Evolutionary conservation across 2,888 invertebrate genomes (phyloP).

Genomic region (Cephus nigrinus): DNA sequence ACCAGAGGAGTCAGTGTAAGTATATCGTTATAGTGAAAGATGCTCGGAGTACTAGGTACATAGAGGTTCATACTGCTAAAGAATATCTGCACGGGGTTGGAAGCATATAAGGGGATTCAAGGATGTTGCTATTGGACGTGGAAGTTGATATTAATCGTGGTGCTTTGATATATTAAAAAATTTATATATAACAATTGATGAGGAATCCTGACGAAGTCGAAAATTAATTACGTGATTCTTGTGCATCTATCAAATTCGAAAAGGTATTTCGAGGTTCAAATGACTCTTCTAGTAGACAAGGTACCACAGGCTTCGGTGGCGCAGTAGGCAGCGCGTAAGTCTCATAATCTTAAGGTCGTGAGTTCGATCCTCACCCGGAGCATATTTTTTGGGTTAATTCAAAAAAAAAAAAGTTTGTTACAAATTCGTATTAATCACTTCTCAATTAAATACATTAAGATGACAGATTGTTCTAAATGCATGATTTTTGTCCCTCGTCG

Average conservation of each 20-base stretch:
- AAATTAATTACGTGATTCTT: not conserved
- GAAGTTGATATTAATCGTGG: conserved; percentile 9
- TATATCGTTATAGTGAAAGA: not conserved
- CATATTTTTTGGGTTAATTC: conserved; percentile 63
- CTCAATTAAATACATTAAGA: not conserved
- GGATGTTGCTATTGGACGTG: conserved; percentile 18
- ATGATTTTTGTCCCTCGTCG: too few relatives aligned
- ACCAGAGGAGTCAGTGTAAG: not conserved
- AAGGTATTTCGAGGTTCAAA: not conserved
- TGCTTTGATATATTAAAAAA: not conserved
- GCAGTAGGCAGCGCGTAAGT: conserved; percentile 57
- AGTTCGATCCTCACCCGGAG: conserved; percentile 95
- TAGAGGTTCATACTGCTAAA: not conserved
- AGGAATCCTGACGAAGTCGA: not conserved
- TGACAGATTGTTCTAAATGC: not conserved
- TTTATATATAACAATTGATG: too few relatives aligned
- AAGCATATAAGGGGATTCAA: not conserved
- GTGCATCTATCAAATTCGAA: not conserved
- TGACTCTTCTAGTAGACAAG: not conserved
- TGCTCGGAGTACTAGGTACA: not conserved
- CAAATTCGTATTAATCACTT: not conserved
- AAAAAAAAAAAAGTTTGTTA: not conserved
- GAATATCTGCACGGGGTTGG: not conserved
- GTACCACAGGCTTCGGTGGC: not conserved
- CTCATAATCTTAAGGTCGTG: conserved; percentile 81